phyloP scores from a whole-genome alignment of 2,113 vertebrate species.

The Eptatretus burgeri region DNA sequence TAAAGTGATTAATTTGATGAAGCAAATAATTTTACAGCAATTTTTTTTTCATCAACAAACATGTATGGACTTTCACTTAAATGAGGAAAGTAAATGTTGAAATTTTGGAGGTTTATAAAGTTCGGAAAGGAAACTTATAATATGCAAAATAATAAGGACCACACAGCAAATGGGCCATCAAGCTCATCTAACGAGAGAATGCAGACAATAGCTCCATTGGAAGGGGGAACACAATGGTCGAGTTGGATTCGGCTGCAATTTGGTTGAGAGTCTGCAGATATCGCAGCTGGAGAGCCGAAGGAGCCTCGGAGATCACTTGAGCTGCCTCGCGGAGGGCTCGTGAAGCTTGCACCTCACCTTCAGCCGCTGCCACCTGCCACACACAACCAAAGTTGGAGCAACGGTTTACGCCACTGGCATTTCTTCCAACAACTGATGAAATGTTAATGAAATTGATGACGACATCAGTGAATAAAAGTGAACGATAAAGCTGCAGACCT shows the following conservation, averaged over 20 bases:
- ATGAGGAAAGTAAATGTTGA: too few species aligned
- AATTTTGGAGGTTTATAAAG: too few species aligned
- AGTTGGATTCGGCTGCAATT: constrained; percentile 58
- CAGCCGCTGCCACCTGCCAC: background rate
- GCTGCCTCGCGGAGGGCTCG: background rate
- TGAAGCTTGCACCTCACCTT: background rate
- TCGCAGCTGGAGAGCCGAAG: constrained; percentile 51
- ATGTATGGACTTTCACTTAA: too few species aligned
- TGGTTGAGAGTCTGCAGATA: constrained; percentile 66
- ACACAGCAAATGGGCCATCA: too few species aligned
- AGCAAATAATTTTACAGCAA: too few species aligned
- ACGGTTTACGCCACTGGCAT: background rate
- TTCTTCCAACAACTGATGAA: background rate
- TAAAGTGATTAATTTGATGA: too few species aligned
- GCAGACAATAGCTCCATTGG: constrained; percentile 36
- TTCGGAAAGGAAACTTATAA: too few species aligned
- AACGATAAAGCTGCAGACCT: constrained; percentile 11
- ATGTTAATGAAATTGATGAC: background rate
- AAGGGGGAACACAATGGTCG: constrained; percentile 64
- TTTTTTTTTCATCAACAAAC: too few species aligned
- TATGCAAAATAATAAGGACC: too few species aligned
- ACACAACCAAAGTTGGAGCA: background rate
- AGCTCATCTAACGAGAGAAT: too few species aligned
- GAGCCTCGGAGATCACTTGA: constrained; percentile 26
- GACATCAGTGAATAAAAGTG: background rate